Percentiles rank a stretch among this genome's conserved stretches.
Evolutionary conservation across 2,888 invertebrate genomes (phyloP).

Genomic region (Ophion ventricosus): DNA sequence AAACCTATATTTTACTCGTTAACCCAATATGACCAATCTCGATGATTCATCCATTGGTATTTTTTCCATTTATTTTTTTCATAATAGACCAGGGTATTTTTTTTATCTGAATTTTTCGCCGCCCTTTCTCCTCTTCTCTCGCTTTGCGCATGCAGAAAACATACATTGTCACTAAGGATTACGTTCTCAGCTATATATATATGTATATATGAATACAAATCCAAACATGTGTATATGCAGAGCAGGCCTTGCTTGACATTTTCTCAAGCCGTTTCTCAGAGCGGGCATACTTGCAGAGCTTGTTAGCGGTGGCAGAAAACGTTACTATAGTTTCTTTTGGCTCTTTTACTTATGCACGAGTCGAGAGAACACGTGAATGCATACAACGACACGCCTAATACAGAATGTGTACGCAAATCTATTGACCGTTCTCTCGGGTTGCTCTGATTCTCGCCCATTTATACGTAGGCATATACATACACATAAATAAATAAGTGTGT

Average conservation of each 20-base stretch:
- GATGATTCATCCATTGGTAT: not conserved
- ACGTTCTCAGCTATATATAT: not conserved
- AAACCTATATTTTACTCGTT: too few species aligned
- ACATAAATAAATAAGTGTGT: conserved; percentile 2
- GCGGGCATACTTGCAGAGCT: conserved; percentile 45
- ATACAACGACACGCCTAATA: conserved; percentile 47
- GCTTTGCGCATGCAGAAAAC: conserved; percentile 9
- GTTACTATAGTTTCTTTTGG: conserved; percentile 53
- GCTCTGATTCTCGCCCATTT: conserved; percentile 51
- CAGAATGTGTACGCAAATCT: conserved; percentile 54
- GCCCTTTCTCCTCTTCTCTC: not conserved
- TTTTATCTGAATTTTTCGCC: not conserved
- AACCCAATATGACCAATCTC: too few species aligned
- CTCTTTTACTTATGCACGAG: conserved; percentile 21
- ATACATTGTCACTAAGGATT: conserved; percentile 30
- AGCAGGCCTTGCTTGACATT: conserved; percentile 53
- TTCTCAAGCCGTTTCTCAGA: conserved; percentile 57
- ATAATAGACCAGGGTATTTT: not conserved
- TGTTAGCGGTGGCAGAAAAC: conserved; percentile 60
- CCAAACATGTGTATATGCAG: conserved; percentile 32
- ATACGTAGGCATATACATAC: not conserved
- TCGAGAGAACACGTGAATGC: conserved; percentile 20
- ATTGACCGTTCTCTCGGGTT: conserved; percentile 33
- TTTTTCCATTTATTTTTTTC: not conserved
- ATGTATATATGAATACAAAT: not conserved